phyloP scores from a whole-genome alignment of 2,113 vertebrate species.

The Perca flavescens region DNA sequence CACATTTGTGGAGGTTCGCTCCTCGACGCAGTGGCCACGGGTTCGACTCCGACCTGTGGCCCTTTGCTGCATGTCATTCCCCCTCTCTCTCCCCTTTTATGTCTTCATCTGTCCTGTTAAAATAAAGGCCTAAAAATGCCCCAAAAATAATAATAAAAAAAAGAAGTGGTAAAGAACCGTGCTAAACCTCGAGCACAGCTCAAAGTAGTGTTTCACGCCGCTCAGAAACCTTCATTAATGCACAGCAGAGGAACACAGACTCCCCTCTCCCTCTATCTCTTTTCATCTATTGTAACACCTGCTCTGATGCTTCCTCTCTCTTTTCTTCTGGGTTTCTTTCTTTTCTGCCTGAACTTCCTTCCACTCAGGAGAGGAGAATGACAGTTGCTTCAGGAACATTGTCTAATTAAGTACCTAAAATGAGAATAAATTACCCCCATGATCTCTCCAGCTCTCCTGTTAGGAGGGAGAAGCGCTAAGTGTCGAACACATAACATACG shows the following conservation, averaged over 20 bases:
- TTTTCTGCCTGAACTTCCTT: constrained; percentile 26
- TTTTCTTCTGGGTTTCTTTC: constrained; percentile 1
- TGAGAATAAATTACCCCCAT: constrained; percentile 49
- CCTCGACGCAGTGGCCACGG: too few relatives aligned
- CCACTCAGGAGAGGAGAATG: constrained; percentile 3
- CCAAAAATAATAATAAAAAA: too few relatives aligned
- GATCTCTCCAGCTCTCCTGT: constrained; percentile 35
- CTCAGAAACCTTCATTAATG: constrained; percentile 37
- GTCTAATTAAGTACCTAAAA: constrained; percentile 63
- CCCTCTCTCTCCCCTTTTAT: too few relatives aligned
- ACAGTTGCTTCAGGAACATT: constrained; percentile 57
- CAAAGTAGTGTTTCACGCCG: constrained; percentile 4
- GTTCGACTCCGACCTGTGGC: too few relatives aligned
- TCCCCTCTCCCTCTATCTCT: background rate
- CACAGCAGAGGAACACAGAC: constrained; percentile 17
- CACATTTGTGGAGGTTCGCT: too few relatives aligned
- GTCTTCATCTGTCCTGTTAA: too few relatives aligned
- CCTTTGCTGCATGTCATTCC: too few relatives aligned
- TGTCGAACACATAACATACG: constrained; percentile 48
- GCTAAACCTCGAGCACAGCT: constrained; percentile 4
- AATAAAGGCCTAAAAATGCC: too few relatives aligned
- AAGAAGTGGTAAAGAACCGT: background rate
- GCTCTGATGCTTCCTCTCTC: constrained; percentile 6
- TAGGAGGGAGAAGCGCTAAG: constrained; percentile 39
- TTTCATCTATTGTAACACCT: constrained; percentile 36